Evolutionary conservation across 2,113 vertebrate species (phyloP).

Genomic region (Leucosticte australis): DNA sequence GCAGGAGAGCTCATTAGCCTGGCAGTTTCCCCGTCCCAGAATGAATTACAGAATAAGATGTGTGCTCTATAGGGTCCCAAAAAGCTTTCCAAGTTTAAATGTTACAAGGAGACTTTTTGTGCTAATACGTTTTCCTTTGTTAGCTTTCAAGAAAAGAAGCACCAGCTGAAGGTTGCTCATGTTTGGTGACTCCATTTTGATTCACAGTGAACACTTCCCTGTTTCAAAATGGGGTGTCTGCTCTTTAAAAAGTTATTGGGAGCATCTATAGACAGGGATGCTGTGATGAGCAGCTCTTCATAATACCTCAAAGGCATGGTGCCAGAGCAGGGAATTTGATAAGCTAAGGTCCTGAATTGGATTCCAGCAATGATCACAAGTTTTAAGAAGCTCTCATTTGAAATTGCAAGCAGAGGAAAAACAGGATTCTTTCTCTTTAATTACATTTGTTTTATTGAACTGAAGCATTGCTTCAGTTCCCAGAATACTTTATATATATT

Average conservation of each 20-base stretch:
- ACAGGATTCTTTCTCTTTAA: constrained; percentile 55
- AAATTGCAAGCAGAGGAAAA: constrained; percentile 43
- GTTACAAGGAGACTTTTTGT: constrained; percentile 36
- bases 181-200: constrained; percentile 67
- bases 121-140: constrained; percentile 51
- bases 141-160: constrained; percentile 45
- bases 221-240: constrained; percentile 49
- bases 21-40: constrained; percentile 28
- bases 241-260: constrained; percentile 54
- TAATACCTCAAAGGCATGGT: constrained; percentile 55
- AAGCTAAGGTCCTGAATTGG: constrained; percentile 42
- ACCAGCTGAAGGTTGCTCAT: not conserved
- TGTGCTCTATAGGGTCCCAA: constrained; percentile 37
- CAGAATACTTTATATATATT: constrained; percentile 53
- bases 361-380: constrained; percentile 56
- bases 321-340: constrained; percentile 50
- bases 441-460: constrained; percentile 58
- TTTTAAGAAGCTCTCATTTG: constrained; percentile 59
- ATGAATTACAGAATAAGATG: constrained; percentile 49
- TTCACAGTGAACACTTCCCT: constrained; percentile 44
- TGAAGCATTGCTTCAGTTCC: constrained; percentile 52
- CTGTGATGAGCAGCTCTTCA: constrained; percentile 11
- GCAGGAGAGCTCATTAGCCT: constrained; percentile 73
- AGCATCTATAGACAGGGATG: constrained; percentile 36
- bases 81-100: constrained; percentile 27